A percentile compares a stretch with the other conserved stretches of the same genome.
Evolutionary conservation across 2,888 invertebrate genomes (phyloP).

Genomic region (Clitarchus hookeri): DNA sequence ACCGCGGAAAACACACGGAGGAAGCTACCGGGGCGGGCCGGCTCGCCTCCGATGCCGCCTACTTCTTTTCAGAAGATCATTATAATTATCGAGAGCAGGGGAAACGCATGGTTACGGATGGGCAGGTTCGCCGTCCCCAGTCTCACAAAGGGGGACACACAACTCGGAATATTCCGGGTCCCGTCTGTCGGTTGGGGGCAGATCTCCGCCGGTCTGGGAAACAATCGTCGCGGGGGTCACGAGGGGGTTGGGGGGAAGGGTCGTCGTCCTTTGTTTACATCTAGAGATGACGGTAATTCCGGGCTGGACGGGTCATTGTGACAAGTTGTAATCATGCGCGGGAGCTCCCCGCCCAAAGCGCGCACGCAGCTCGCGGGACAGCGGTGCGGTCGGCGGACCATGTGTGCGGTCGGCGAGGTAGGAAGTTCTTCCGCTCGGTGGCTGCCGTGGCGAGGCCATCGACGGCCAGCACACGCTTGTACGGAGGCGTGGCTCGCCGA

Average conservation of each 20-base stretch:
- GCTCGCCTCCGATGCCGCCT: neutral
- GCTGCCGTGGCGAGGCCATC: too few species aligned
- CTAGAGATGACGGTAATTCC: neutral
- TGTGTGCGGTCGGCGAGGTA: neutral
- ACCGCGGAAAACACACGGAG: neutral
- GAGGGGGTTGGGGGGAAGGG: too few species aligned
- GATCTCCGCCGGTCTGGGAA: too few species aligned
- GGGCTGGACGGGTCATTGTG: neutral
- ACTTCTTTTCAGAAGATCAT: neutral
- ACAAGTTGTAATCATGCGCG: conserved; percentile 11
- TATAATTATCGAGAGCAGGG: neutral
- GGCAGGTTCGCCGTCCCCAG: too few species aligned
- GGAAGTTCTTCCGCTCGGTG: neutral
- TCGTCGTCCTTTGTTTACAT: neutral
- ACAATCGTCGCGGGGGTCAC: too few species aligned
- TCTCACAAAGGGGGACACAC: too few species aligned
- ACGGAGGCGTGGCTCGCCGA: too few species aligned
- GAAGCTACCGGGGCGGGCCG: too few species aligned
- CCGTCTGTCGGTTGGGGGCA: too few species aligned
- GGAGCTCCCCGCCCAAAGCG: neutral
- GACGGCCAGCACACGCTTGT: too few species aligned
- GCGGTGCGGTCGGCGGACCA: neutral
- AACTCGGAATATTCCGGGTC: too few species aligned
- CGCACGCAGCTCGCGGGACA: too few species aligned
- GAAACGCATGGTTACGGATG: neutral